Percentiles rank a stretch among this genome's conserved stretches.
Evolutionary conservation across 2,113 vertebrate genomes (phyloP).

Genomic region (Ictidomys tridecemlineatus): DNA sequence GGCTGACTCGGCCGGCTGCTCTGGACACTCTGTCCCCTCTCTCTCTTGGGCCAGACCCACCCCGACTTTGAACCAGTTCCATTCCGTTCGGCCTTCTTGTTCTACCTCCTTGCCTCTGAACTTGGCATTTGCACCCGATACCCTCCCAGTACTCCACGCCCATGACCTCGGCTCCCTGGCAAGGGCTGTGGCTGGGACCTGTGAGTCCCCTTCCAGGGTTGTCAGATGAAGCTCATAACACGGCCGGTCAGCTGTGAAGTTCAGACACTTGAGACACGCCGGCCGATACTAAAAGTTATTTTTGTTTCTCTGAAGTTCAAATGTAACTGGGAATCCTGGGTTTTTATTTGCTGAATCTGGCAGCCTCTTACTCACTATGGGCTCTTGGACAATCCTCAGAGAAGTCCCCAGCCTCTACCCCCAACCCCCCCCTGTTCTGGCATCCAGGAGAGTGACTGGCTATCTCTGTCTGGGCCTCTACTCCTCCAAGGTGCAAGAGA

Average conservation of each 20-base stretch:
- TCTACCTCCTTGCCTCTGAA: neutral
- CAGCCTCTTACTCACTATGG: neutral
- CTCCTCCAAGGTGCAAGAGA: neutral
- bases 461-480: rapidly evolving
- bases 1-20: rapidly evolving
- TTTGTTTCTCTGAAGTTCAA: neutral
- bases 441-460: neutral
- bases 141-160: rapidly evolving
- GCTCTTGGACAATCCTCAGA: neutral
- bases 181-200: rapidly evolving
- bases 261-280: neutral
- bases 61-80: neutral
- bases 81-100: rapidly evolving
- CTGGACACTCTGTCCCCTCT: neutral
- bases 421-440: too few relatives aligned
- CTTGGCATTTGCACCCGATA: neutral
- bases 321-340: neutral
- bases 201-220: too few relatives aligned
- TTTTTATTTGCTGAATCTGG: neutral
- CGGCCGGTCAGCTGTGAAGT: neutral
- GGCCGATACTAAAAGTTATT: rapidly evolving
- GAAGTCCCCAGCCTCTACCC: neutral
- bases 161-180: neutral
- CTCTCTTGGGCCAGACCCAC: neutral
- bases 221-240: neutral